Evolutionary conservation across 2,797 vertebrate genomes (phyloP).

Genomic region (Protosalanx chinensis): DNA sequence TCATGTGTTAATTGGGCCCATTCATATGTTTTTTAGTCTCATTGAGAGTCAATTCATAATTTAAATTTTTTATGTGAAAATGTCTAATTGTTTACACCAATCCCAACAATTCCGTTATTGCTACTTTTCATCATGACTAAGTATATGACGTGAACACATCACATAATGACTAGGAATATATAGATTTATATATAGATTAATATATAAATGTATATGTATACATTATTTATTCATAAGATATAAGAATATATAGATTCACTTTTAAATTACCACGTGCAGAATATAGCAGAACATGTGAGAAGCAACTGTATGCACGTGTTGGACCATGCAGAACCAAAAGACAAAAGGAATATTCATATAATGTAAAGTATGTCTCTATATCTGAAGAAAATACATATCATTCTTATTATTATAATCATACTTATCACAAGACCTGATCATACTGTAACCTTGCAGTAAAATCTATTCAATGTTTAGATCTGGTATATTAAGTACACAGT

Average conservation of each 20-base stretch:
- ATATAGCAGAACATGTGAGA: not conserved
- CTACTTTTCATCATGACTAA: no score
- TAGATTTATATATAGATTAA: not conserved
- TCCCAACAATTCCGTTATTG: slow-evolving; percentile 21
- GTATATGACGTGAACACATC: no score
- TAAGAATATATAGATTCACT: no score
- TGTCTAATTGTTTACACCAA: slow-evolving; percentile 40
- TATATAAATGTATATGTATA: no score
- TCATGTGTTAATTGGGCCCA: slow-evolving; percentile 66
- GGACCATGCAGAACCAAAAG: not conserved
- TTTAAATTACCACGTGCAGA: not conserved
- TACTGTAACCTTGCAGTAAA: no score
- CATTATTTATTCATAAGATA: no score
- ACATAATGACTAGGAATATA: no score
- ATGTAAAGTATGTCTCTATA: not conserved
- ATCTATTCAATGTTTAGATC: no score
- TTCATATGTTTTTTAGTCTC: slow-evolving; percentile 41
- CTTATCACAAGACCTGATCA: no score
- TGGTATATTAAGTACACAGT: no score
- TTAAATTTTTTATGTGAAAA: slow-evolving; percentile 44
- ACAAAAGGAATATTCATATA: slow-evolving; percentile 15
- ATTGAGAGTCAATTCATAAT: slow-evolving; percentile 56
- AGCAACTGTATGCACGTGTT: not conserved
- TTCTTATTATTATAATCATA: not conserved
- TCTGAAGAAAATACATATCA: slow-evolving; percentile 9